phyloP scores from a whole-genome alignment of 53 echinoderm and acorn worm genomes.

The Holothuria scabra region DNA sequence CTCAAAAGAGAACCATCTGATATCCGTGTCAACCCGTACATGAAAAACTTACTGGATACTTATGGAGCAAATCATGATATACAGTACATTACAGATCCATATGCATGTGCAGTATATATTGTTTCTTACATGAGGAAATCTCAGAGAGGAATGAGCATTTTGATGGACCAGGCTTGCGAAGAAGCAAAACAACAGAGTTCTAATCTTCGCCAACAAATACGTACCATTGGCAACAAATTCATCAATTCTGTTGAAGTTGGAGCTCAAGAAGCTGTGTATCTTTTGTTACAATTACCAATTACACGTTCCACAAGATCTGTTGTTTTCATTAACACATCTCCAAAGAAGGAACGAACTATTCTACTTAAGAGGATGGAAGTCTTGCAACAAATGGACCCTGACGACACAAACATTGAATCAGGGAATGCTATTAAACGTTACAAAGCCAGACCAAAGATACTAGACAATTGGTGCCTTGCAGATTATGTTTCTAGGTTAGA shows the following conservation, averaged over 20 bases:
- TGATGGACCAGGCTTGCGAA: conserved; percentile 50
- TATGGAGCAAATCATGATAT: conserved; percentile 59
- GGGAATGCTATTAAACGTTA: conserved; percentile 35
- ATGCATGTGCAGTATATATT: conserved; percentile 61
- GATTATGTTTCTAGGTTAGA: conserved; percentile 46
- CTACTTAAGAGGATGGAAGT: conserved; percentile 20
- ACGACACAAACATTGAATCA: conserved; percentile 35
- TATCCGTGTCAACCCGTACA: conserved; percentile 51
- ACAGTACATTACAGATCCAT: conserved; percentile 48
- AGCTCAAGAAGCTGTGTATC: conserved; percentile 54
- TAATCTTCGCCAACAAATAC: conserved; percentile 26
- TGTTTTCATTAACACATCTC: conserved; percentile 47
- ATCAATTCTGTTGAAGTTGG: conserved; percentile 43
- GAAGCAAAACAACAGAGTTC: conserved; percentile 26
- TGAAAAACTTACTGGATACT: conserved; percentile 27
- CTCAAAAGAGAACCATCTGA: conserved; percentile 25
- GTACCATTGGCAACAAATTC: conserved; percentile 44
- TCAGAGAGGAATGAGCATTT: conserved; percentile 52
- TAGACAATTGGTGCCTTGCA: conserved; percentile 48
- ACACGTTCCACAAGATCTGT: conserved; percentile 32
- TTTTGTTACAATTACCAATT: conserved; percentile 52
- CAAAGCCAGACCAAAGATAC: conserved; percentile 4
- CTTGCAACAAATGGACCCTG: conserved; percentile 31
- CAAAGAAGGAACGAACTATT: conserved; percentile 36
- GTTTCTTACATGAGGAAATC: conserved; percentile 62